Percentiles rank a stretch among this genome's conserved stretches.
phyloP scores from a whole-genome alignment of 2,113 vertebrate genomes.

The Tympanuchus pallidicinctus region DNA sequence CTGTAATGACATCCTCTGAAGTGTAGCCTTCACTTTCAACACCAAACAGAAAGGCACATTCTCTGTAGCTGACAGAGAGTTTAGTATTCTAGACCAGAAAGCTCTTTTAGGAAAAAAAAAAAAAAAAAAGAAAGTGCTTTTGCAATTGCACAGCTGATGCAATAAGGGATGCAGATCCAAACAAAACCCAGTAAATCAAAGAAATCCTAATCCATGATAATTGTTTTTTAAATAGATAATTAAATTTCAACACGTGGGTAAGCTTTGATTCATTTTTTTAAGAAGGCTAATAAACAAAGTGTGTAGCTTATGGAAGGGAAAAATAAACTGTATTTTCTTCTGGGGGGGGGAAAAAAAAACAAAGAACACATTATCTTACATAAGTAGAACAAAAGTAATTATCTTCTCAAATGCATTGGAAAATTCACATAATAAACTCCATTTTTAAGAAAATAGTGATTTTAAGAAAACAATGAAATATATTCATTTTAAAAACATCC shows the following conservation, averaged over 20 bases:
- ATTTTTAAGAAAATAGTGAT: background rate
- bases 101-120: too few species aligned
- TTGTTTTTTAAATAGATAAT: too few species aligned
- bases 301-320: background rate
- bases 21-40: background rate
- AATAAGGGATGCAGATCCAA: background rate
- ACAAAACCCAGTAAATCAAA: background rate
- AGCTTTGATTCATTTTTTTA: background rate
- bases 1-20: background rate
- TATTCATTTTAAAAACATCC: background rate
- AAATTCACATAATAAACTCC: background rate
- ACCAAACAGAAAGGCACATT: background rate
- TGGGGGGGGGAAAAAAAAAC: background rate
- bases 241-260: background rate
- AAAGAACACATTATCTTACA: background rate
- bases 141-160: background rate
- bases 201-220: background rate
- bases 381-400: background rate
- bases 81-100: background rate
- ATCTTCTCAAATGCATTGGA: background rate
- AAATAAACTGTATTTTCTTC: background rate
- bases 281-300: background rate
- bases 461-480: background rate
- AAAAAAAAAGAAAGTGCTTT: background rate
- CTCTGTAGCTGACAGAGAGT: background rate